Base-by-base conservation (phyloP, 2,113 vertebrate genomes). In the Eclectus roratus region DNA sequence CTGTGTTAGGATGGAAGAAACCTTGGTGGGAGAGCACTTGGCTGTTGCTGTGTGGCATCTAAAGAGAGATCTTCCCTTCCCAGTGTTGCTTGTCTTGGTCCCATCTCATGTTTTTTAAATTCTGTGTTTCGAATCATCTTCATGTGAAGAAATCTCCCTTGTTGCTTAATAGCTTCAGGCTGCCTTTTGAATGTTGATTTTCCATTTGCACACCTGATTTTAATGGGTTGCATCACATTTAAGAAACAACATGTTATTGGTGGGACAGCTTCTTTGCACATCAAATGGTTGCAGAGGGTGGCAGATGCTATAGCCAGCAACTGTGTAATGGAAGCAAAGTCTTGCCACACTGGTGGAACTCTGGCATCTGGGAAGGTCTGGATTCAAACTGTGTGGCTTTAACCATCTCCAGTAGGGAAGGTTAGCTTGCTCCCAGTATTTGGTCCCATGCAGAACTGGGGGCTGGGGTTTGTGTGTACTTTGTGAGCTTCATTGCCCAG, bases 1-100 rank as follows among this genome's bases (percentile, higher is more conserved):
- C 19, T 4, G 23, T 29, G 10, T 91, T 84, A 60, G 0, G 4
- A 11, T 29, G 46, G 58, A 65, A 64, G 43, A 70, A 58, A 33
- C 8, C 1, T 3, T 11, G 19, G 28, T 58, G 66, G 31, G 56
- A 89, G 73, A 65, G 19, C 44, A 17, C 24, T 80, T 55, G 2
- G 4, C 24, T 76, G 39, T n/a, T 82, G 29, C 58, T 79, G 47
- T 0, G 0, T 65, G 53, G 16, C 3, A 5, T 61, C n/a, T 29
- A 56, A 64, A 87, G 80, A 76, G 27, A 47, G 17, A 6, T 9
- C 24, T 85, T 81, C 14, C 27, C 21, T 74, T 58, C 49, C 19
- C 10, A 7, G 12, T 76, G 52, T 33, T 87, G 9, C n/a, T 83
- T 78, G 43, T 68, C 37, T 47, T 56, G 41, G 27, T 79, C 43